Conservation (phyloP, 2,888 invertebrate genomes). For the Drosophila formosana region DNA sequence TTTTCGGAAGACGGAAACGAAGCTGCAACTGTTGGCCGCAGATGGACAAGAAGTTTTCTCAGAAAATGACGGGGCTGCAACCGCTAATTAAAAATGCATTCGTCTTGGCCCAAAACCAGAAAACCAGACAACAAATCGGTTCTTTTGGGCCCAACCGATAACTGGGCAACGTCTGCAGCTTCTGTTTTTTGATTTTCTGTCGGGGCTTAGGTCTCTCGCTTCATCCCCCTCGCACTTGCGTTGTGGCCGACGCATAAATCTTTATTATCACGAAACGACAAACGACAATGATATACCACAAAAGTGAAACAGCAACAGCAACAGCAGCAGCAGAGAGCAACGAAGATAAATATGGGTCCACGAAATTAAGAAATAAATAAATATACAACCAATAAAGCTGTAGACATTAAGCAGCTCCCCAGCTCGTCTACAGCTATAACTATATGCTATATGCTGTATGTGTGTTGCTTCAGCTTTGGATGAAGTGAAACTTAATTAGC, state of each 20-base stretch:
- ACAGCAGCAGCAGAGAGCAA: constrained; percentile 17
- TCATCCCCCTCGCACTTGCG: background rate
- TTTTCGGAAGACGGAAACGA: constrained; percentile 22
- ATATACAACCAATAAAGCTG: constrained; percentile 58
- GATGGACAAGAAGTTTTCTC: constrained; percentile 36
- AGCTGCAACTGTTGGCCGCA: background rate
- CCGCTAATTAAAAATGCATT: constrained; percentile 77
- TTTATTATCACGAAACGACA: constrained; percentile 68
- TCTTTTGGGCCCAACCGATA: constrained; percentile 31
- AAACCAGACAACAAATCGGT: constrained; percentile 8
- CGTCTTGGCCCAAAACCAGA: constrained; percentile 43
- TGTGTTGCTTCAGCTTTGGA: constrained; percentile 20
- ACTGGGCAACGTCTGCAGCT: constrained; percentile 41
- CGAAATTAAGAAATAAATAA: constrained; percentile 72
- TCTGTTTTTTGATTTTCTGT: constrained; percentile 39
- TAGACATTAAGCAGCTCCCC: constrained; percentile 58
- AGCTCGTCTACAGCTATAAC: background rate
- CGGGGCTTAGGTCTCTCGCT: background rate
- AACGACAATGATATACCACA: constrained; percentile 68
- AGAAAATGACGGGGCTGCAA: constrained; percentile 47
- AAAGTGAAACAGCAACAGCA: background rate
- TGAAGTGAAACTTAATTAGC: constrained; percentile 72
- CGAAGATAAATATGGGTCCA: constrained; percentile 63
- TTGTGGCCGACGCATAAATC: constrained; percentile 61
- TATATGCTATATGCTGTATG: background rate